Evolutionary conservation across 2,113 vertebrate genomes (phyloP).

Genomic region (Erythrocercus mccallii): DNA sequence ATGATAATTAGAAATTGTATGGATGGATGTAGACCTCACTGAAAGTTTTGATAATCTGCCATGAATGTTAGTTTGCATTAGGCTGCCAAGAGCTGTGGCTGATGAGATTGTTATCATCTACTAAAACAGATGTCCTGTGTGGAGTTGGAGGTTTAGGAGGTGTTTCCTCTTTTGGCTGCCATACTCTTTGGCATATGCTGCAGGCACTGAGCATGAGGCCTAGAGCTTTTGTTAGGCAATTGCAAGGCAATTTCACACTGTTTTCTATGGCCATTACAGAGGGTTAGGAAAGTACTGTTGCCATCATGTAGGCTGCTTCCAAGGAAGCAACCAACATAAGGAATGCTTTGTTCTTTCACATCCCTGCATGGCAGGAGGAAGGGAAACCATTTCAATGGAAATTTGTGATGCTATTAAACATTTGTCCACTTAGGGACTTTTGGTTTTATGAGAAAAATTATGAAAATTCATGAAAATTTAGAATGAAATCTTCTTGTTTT

Average conservation of each 20-base stretch:
- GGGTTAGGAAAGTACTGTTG: not conserved
- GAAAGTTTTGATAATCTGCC: not conserved
- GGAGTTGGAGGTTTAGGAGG: not conserved
- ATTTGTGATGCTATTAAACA: not conserved
- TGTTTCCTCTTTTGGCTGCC: not conserved
- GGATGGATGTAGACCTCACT: not conserved
- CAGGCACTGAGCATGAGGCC: not conserved
- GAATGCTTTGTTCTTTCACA: not conserved
- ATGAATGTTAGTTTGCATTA: not conserved
- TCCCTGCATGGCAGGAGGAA: not conserved
- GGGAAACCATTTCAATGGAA: not conserved
- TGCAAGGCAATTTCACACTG: not conserved
- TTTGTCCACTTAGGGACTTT: not conserved
- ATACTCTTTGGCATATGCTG: not conserved
- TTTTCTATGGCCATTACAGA: not conserved
- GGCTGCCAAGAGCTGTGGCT: not conserved
- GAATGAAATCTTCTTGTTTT: not conserved
- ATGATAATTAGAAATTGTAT: not conserved
- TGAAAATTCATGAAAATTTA: not conserved
- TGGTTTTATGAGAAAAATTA: not conserved
- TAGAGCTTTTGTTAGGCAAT: not conserved
- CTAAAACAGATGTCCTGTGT: not conserved
- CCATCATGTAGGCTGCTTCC: not conserved
- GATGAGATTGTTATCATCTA: not conserved
- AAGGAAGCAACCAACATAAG: not conserved